These are phyloP conservation scores for Eulithis prunata DNA, from an alignment of 2,888 invertebrate genomes.

Conservation along the genomic window DNA sequence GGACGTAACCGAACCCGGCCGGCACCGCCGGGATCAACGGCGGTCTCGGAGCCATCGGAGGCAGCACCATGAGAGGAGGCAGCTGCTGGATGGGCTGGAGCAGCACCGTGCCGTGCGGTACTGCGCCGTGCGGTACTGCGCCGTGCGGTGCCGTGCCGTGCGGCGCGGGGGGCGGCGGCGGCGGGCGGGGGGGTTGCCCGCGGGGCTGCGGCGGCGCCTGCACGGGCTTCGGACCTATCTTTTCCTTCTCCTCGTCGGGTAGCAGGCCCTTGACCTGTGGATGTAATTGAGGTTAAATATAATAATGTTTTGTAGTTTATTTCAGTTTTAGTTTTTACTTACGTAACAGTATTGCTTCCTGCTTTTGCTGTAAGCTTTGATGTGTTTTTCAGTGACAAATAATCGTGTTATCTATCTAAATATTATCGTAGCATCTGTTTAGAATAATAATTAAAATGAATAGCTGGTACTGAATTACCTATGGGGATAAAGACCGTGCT, in stretches of 20 bases:
- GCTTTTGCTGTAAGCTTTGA: too few relatives aligned
- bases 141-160: conserved; percentile 36
- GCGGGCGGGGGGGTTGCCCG: conserved; percentile 49
- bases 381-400: too few relatives aligned
- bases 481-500: too few relatives aligned
- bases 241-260: conserved; percentile 98
- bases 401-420: too few relatives aligned
- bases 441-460: too few relatives aligned
- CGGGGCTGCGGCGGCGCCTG: conserved; percentile 37
- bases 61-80: conserved; percentile 83
- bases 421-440: too few relatives aligned
- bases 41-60: conserved; percentile 71
- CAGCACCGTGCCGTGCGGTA: conserved; percentile 48
- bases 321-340: too few relatives aligned
- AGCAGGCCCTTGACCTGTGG: conserved; percentile 90
- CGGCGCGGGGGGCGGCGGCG: conserved; percentile 45
- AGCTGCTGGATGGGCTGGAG: conserved; percentile 72
- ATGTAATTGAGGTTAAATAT: too few relatives aligned
- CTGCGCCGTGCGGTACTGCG: conserved; percentile 38
- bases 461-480: too few relatives aligned
- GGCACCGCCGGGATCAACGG: conserved; percentile 69
- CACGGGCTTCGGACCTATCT: conserved; percentile 96
- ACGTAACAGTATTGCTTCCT: too few relatives aligned
- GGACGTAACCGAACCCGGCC: conserved; percentile 51
- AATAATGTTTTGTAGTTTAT: too few relatives aligned